Evolutionary conservation across 2,888 invertebrate genomes (phyloP), one percentile per base, ranked within the genome.

Genomic region (Girardia tigrina): DNA sequence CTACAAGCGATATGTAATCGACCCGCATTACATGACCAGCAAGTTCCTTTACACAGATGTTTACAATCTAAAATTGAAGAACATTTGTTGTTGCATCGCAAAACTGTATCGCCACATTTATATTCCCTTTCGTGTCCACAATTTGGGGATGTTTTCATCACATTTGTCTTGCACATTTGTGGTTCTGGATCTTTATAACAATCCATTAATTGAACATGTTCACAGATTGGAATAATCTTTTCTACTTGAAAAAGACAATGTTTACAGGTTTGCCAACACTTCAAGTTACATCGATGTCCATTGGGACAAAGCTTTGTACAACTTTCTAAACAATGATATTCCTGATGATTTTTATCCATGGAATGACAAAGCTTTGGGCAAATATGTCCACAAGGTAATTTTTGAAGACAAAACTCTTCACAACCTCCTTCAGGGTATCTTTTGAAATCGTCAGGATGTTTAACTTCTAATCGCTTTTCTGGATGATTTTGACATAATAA

Each of bases 311-410:
- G 29, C 70, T 79, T 79, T 6, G n/a, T 56, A 70, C 81, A 81
- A 6, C 76, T 77, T 74, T 80, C 79, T 26, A 29, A 28, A 73
- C 80, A 80, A 76, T 82, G 82, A 26, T 85, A 86, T 0, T 79
- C 71, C 0, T 74, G 28, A 79, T 90, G 89, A 0, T 85, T 82
- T 26, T 84, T 81, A 78, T 89, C 88, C 73, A 84, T 83, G 0
- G 85, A 82, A 80, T 90, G 90, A 80, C 90, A 90, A 16, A 86
- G 79, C 42, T 84, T 83, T 0, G 82, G 82, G 81, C 90, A 90
- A 0, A 78, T 80, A 81, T 90, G 90, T 0, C 88, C 88, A 81
- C 90, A 90, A 0, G 79, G 75, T 70, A 89, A 81, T 1, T 81
- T 80, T 42, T 80, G 79, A 26, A 85, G 83, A 80, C 90, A 90